phyloP scores from a whole-genome alignment of 92 coral and sea anemone species.

The Palythoa heliodiscus region DNA sequence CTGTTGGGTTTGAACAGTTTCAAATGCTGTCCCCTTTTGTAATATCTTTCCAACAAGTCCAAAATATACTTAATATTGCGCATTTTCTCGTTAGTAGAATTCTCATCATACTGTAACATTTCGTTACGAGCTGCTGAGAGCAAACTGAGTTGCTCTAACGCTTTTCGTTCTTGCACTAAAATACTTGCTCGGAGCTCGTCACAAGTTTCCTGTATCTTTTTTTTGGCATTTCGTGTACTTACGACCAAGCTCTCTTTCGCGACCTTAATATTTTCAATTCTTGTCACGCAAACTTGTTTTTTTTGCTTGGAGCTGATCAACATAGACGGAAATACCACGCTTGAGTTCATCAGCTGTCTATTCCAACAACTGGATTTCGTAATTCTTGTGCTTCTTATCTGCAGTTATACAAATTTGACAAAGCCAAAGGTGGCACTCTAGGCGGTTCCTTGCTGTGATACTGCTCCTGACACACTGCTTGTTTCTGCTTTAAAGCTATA shows the following conservation, averaged over 20 bases:
- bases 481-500: background rate
- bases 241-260: background rate
- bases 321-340: background rate
- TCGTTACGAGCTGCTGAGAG: background rate
- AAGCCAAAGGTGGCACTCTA: background rate
- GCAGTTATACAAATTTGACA: conserved; percentile 6
- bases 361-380: background rate
- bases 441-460: background rate
- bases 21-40: background rate
- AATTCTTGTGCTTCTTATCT: background rate
- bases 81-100: background rate
- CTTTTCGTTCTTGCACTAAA: background rate
- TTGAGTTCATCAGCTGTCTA: background rate
- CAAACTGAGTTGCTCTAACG: background rate
- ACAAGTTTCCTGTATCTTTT: background rate
- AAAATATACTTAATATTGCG: background rate
- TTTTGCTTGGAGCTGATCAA: background rate
- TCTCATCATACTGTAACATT: background rate
- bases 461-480: background rate
- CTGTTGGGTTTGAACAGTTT: background rate
- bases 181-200: background rate
- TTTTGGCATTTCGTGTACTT: background rate
- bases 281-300: background rate
- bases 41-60: background rate
- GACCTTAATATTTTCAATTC: background rate